Conservation (phyloP, 1,140 invertebrate genomes). For the Cyclargus thomasi region DNA sequence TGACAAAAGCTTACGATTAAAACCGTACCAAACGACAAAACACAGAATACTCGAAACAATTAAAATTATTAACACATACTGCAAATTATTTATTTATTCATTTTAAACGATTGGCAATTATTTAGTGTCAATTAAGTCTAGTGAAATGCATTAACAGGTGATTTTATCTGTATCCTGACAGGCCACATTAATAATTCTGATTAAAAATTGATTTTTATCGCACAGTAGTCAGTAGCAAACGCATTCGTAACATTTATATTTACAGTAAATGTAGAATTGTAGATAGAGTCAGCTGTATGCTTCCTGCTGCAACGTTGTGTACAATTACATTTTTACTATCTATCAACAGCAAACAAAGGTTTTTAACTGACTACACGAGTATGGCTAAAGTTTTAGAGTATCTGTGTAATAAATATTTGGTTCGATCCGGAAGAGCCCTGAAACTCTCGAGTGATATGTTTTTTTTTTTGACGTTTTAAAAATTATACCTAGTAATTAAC, state of each 20-base stretch:
- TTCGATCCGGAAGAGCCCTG: too few relatives aligned
- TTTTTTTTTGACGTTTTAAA: too few relatives aligned
- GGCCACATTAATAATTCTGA: constrained; percentile 14
- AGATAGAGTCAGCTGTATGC: not conserved
- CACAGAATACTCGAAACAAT: not conserved
- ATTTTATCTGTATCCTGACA: constrained; percentile 8
- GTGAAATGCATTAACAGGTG: constrained; percentile 12
- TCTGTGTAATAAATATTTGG: too few relatives aligned
- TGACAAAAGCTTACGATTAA: not conserved
- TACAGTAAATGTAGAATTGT: not conserved
- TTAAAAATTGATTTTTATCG: constrained; percentile 13
- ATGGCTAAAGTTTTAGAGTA: too few relatives aligned
- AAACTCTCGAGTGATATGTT: too few relatives aligned
- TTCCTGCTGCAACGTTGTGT: not conserved
- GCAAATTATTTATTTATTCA: constrained; percentile 11
- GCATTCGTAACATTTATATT: constrained; percentile 5
- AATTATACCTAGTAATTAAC: too few relatives aligned
- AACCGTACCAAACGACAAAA: not conserved
- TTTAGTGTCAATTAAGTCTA: constrained; percentile 16
- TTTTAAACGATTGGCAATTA: constrained; percentile 19
- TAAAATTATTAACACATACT: constrained; percentile 1
- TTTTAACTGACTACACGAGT: too few relatives aligned
- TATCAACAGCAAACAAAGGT: too few relatives aligned
- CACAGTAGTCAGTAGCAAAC: not conserved
- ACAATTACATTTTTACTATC: not conserved